Evolutionary conservation across 2,797 vertebrate genomes (phyloP).

Genomic region (Pantherophis alleghaniensis): DNA sequence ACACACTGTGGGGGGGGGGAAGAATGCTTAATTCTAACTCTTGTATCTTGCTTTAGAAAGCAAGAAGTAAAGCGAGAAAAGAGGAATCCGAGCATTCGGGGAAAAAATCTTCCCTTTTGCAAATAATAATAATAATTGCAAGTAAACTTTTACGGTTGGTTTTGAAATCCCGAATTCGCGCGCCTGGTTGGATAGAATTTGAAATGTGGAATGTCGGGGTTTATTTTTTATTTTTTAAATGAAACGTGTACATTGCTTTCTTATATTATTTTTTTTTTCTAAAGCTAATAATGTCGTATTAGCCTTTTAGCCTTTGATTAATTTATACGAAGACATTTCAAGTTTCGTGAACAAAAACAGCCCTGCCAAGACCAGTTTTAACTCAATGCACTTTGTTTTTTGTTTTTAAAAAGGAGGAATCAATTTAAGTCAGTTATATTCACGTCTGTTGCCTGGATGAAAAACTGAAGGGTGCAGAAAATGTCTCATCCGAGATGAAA

Average conservation of each 20-base stretch:
- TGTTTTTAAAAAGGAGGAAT: constrained; percentile 63
- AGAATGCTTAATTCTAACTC: background rate
- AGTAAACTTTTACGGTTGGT: constrained; percentile 68
- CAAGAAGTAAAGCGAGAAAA: background rate
- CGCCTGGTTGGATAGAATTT: constrained; percentile 72
- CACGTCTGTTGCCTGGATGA: constrained; percentile 68
- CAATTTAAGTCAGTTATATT: constrained; percentile 75
- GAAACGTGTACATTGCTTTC: constrained; percentile 75
- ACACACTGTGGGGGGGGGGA: too few relatives aligned
- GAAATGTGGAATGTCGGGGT: constrained; percentile 55
- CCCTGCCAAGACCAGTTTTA: constrained; percentile 77
- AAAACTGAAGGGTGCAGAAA: constrained; percentile 53
- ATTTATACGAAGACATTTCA: constrained; percentile 83
- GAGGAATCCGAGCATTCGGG: background rate
- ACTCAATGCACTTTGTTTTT: constrained; percentile 88
- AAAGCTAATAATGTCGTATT: constrained; percentile 76
- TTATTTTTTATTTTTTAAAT: constrained; percentile 46
- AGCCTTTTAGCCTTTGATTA: constrained; percentile 80
- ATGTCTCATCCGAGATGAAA: constrained; percentile 63
- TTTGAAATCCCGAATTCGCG: constrained; percentile 66
- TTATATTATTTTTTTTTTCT: constrained; percentile 40
- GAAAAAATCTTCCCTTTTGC: constrained; percentile 57
- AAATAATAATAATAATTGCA: constrained; percentile 7
- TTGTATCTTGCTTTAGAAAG: background rate
- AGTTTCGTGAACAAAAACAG: constrained; percentile 73